Percentiles rank a stretch among this genome's conserved stretches.
Evolutionary conservation across 1,140 invertebrate species (phyloP).

Genomic region (Theocolax elegans): DNA sequence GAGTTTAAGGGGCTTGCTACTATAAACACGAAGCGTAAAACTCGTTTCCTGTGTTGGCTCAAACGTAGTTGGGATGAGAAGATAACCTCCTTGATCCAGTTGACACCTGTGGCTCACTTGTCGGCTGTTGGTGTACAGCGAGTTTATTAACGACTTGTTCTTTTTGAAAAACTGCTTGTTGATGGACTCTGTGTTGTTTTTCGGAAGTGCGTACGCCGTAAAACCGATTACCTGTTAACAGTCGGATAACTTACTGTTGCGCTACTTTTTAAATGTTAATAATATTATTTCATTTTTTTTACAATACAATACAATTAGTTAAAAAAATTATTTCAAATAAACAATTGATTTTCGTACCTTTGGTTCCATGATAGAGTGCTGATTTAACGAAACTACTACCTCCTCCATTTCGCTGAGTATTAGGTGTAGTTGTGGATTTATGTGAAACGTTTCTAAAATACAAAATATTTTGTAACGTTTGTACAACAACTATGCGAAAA

Average conservation of each 20-base stretch:
- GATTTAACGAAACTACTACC: conserved; percentile 87
- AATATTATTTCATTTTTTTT: too few species aligned
- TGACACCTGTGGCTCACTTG: conserved; percentile 86
- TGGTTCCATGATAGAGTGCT: conserved; percentile 91
- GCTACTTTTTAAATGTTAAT: too few species aligned
- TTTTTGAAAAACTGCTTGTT: conserved; percentile 86
- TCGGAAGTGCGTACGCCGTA: conserved; percentile 84
- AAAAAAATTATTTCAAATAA: too few species aligned
- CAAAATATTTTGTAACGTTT: background rate
- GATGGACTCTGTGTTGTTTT: conserved; percentile 75
- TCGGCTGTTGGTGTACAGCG: conserved; percentile 90
- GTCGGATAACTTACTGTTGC: too few species aligned
- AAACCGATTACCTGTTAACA: conserved; percentile 87
- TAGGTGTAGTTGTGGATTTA: conserved; percentile 90
- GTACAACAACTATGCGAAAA: too few species aligned
- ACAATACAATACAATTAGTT: too few species aligned
- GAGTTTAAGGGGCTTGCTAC: conserved; percentile 83
- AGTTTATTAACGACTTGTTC: conserved; percentile 88
- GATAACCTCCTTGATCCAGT: conserved; percentile 84
- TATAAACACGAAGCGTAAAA: conserved; percentile 86
- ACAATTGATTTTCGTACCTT: too few species aligned
- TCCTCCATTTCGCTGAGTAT: conserved; percentile 85
- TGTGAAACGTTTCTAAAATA: conserved; percentile 88
- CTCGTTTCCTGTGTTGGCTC: conserved; percentile 90
- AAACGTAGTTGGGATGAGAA: conserved; percentile 91